Percentiles rank a stretch among this genome's conserved stretches.
Evolutionary conservation across 2,888 invertebrate genomes (phyloP).

Genomic region (Nesidiocoris tenuis): DNA sequence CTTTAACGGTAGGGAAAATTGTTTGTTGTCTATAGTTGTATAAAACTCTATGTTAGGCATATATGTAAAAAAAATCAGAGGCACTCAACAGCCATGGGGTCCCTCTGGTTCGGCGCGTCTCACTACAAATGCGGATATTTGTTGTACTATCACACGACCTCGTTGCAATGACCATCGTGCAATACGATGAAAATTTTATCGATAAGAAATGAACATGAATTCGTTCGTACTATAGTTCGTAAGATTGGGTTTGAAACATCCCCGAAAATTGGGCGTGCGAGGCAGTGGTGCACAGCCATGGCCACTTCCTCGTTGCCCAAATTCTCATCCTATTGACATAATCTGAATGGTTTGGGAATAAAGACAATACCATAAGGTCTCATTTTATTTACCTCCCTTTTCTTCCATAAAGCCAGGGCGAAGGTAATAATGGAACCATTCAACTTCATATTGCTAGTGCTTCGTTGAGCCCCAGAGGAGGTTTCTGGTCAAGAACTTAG

Average conservation of each 20-base stretch:
- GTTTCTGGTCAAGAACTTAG: too few relatives aligned
- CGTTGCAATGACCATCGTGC: background rate
- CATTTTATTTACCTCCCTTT: too few relatives aligned
- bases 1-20: conserved; percentile 11
- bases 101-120: conserved; percentile 33
- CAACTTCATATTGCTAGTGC: too few relatives aligned
- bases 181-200: background rate
- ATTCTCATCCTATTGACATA: background rate
- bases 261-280: background rate
- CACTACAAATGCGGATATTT: conserved; percentile 14
- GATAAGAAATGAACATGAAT: background rate
- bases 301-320: background rate
- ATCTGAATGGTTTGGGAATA: background rate
- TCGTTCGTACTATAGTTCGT: too few relatives aligned
- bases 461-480: too few relatives aligned
- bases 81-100: conserved; percentile 33
- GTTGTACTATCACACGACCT: background rate
- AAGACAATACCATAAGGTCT: background rate
- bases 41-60: background rate
- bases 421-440: too few relatives aligned
- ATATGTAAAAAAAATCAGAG: background rate
- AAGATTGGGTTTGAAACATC: background rate
- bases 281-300: background rate
- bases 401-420: too few relatives aligned
- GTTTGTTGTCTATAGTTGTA: conserved; percentile 19